These are phyloP conservation scores for Apostichopus leukothele DNA, from an alignment of 53 echinoderm and acorn worm genomes.

Conservation along the genomic window DNA sequence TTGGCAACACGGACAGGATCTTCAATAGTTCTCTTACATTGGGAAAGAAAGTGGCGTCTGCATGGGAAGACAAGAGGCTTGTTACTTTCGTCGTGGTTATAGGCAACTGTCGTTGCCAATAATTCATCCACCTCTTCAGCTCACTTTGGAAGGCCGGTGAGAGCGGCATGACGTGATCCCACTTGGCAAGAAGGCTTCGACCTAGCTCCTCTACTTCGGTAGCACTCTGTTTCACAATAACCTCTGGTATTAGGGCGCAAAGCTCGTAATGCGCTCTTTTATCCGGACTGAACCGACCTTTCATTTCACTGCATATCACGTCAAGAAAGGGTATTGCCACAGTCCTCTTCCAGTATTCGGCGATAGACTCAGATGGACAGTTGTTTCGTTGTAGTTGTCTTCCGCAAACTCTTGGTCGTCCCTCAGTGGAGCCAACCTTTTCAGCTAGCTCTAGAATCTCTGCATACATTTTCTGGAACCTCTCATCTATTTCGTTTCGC, in stretches of 20 bases:
- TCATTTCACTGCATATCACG: background rate
- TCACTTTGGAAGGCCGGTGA: slow-evolving; percentile 18
- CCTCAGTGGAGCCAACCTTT: slow-evolving; percentile 7
- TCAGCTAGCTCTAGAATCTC: slow-evolving; percentile 4
- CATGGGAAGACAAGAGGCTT: slow-evolving; percentile 34
- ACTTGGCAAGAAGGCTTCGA: slow-evolving; percentile 22
- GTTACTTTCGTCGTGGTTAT: slow-evolving; percentile 1
- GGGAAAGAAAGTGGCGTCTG: slow-evolving; percentile 16
- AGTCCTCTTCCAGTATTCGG: background rate
- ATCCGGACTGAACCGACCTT: background rate
- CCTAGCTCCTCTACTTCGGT: background rate
- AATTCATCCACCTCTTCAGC: background rate
- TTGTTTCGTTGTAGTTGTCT: background rate
- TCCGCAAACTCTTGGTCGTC: slow-evolving; percentile 21
- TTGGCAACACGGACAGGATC: slow-evolving; percentile 43
- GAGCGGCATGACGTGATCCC: slow-evolving; percentile 31
- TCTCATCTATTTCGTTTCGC: background rate
- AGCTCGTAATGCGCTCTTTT: slow-evolving; percentile 32
- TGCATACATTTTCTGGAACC: background rate
- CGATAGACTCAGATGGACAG: slow-evolving; percentile 16
- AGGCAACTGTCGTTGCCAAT: background rate
- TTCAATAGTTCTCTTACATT: slow-evolving; percentile 42
- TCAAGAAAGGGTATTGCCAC: slow-evolving; percentile 6
- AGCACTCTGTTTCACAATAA: slow-evolving; percentile 16
- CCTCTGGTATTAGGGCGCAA: slow-evolving; percentile 18